These are phyloP conservation scores for Champsocephalus esox DNA, from an alignment of 2,797 vertebrate genomes.

Conservation along the genomic window DNA sequence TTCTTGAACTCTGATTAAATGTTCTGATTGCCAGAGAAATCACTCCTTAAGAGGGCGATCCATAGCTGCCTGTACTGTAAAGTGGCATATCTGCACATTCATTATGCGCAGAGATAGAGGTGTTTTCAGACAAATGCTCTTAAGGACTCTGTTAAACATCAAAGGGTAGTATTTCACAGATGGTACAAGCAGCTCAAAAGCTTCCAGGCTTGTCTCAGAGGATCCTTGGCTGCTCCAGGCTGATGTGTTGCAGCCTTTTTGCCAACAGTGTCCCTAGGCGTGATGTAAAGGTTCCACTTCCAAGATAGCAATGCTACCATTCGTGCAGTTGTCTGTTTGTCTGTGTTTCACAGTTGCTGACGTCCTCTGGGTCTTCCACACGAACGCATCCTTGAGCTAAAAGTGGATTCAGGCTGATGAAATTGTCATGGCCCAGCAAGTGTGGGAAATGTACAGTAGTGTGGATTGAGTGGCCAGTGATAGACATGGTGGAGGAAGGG, in stretches of 20 bases:
- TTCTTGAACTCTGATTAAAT: slow-evolving; percentile 74
- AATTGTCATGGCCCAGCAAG: slow-evolving; percentile 68
- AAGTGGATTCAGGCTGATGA: slow-evolving; percentile 56
- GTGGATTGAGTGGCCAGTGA: slow-evolving; percentile 33
- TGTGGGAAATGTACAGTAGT: slow-evolving; percentile 58
- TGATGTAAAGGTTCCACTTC: slow-evolving; percentile 23
- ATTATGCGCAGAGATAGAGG: slow-evolving; percentile 51
- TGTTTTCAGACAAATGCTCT: slow-evolving; percentile 48
- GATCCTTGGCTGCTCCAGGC: neutral
- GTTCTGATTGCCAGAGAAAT: slow-evolving; percentile 69
- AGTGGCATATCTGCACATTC: slow-evolving; percentile 60
- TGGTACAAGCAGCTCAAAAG: slow-evolving; percentile 19
- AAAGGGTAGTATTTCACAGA: slow-evolving; percentile 46
- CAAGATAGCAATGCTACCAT: slow-evolving; percentile 32
- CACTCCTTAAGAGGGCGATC: slow-evolving; percentile 43
- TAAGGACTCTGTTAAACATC: slow-evolving; percentile 48
- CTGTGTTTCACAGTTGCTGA: slow-evolving; percentile 32
- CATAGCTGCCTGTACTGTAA: slow-evolving; percentile 54
- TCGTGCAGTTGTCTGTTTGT: slow-evolving; percentile 9
- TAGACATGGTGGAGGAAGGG: slow-evolving; percentile 2
- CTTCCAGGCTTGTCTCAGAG: slow-evolving; percentile 14
- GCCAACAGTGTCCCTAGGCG: neutral
- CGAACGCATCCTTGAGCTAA: slow-evolving; percentile 49
- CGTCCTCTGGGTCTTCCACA: slow-evolving; percentile 49
- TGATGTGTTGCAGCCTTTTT: slow-evolving; percentile 21